Percentiles rank a stretch among this genome's conserved stretches.
phyloP scores from a whole-genome alignment of 2,113 vertebrate genomes.

The Chinchilla lanigera region DNA sequence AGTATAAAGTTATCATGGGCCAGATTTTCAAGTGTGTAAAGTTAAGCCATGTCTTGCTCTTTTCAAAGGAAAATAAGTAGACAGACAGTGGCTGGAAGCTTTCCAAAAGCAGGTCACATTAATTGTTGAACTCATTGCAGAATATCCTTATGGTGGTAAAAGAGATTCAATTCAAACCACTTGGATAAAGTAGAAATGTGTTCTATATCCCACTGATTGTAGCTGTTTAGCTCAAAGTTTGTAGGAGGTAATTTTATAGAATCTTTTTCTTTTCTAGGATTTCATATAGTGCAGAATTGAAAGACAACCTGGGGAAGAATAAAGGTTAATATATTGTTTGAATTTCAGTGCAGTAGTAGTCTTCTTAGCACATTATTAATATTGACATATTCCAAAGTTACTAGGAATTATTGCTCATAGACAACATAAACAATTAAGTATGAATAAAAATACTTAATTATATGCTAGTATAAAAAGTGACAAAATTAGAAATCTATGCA shows the following conservation, averaged over 20 bases:
- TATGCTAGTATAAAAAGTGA: background rate
- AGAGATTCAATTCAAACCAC: conserved; percentile 39
- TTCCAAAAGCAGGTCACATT: background rate
- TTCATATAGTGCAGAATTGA: background rate
- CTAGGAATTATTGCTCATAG: background rate
- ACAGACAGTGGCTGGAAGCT: background rate
- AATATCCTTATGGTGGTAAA: conserved; percentile 57
- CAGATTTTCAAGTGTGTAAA: conserved; percentile 37
- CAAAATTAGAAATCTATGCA: background rate
- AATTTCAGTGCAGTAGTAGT: background rate
- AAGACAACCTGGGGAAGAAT: background rate
- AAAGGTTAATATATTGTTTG: background rate
- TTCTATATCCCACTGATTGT: background rate
- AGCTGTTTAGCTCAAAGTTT: conserved; percentile 68
- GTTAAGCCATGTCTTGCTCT: background rate
- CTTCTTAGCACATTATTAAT: background rate
- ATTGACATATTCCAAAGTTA: background rate
- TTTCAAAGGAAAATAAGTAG: conserved; percentile 13
- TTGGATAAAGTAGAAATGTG: background rate
- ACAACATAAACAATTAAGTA: background rate
- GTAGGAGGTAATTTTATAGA: conserved; percentile 12
- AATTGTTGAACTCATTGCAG: background rate
- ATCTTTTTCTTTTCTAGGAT: conserved; percentile 31
- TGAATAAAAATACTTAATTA: background rate
- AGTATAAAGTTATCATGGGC: background rate